Evolutionary conservation across 2,888 invertebrate genomes (phyloP).

Genomic region (Labia minor): DNA sequence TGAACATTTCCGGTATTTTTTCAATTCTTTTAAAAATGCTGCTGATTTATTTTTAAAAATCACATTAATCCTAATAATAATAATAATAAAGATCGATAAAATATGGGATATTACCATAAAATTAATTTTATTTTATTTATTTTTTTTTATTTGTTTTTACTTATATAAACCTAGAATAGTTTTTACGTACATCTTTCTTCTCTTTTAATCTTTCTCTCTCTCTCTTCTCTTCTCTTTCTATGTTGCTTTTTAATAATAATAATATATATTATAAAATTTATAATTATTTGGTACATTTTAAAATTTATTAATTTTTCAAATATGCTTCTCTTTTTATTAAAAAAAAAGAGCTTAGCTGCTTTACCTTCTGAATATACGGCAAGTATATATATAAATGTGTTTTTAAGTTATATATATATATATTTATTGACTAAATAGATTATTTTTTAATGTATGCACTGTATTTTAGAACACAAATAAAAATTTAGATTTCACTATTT

Average conservation of each 20-base stretch:
- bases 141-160: too few relatives aligned
- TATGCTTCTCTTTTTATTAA: slow-evolving; percentile 36
- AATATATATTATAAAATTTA: slow-evolving; percentile 1
- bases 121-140: too few relatives aligned
- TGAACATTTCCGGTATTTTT: too few relatives aligned
- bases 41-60: too few relatives aligned
- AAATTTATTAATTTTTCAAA: slow-evolving; percentile 30
- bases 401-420: too few relatives aligned
- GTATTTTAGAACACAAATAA: background rate
- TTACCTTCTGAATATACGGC: slow-evolving; percentile 69
- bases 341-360: slow-evolving; percentile 72
- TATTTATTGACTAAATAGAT: background rate
- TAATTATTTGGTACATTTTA: background rate
- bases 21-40: too few relatives aligned
- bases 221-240: background rate
- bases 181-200: background rate
- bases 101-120: too few relatives aligned
- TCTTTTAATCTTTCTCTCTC: background rate
- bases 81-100: too few relatives aligned
- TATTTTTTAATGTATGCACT: background rate
- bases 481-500: background rate
- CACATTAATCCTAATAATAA: too few relatives aligned
- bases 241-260: background rate
- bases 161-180: too few relatives aligned
- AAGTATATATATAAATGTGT: slow-evolving; percentile 47